Base-by-base conservation (phyloP, 2,113 vertebrate genomes). In the Cephalophus harveyi region DNA sequence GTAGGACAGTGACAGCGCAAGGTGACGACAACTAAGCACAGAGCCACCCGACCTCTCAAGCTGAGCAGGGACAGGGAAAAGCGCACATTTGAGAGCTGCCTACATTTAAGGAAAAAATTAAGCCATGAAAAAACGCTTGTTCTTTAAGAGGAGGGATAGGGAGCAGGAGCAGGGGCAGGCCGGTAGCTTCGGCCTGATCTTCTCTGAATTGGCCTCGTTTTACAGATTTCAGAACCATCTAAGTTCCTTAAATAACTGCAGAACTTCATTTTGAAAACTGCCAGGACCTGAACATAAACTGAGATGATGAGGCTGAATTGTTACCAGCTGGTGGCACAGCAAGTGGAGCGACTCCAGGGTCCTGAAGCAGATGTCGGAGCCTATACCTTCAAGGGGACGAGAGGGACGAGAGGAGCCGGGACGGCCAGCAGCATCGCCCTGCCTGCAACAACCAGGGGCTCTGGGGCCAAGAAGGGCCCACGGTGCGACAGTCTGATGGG, bases 1-100 rank as follows among this genome's bases (percentile, higher is more conserved):
- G 0, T 16, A n/a, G 0, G 2, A 50, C 60, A 50, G 30, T 8
- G 11, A 6, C 4, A 33, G 55, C 0, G 48, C 7, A 9, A 14
- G 81, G 54, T 1, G 15, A 9, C 0, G 0, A 3, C 2, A 16
- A 19, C 8, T n/a, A 4, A 10, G 52, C 3, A 16, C 43, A 43
- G n/a, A 36, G 78, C 64, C 14, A 13, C 55, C 12, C 2, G 1
- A 13, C 2, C 23, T 15, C 21, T 50, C 6, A 28, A 16, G 3
- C 6, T 11, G 25, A 43, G 27, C 16, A 12, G 21, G 0, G 46
- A 27, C n/a, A 30, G 16, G 13, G 40, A 15, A 16, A 2, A n/a
- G 1, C 27, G 16, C 10, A 33, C 28, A 7, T 1, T 4, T 28
- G 15, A 25, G 28, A 25, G 23, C 64, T 33, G 19, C 30, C 14